phyloP scores from a whole-genome alignment of 1,140 invertebrate genomes.

The Drosophila gunungcola region DNA sequence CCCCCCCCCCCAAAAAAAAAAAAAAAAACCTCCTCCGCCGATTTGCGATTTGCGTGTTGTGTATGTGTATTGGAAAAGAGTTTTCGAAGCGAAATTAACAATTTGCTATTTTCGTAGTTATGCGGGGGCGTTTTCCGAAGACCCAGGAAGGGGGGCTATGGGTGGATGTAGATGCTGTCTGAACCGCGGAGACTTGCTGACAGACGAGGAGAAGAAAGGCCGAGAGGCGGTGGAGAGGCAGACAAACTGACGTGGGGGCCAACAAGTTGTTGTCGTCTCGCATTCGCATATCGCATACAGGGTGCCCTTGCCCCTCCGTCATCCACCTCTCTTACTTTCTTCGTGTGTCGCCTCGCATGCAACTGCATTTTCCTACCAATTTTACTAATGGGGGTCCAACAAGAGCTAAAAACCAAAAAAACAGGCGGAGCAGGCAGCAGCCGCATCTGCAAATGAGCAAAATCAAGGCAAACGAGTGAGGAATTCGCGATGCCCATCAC shows the following conservation, averaged over 20 bases:
- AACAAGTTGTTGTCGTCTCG: constrained; percentile 54
- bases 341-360: constrained; percentile 14
- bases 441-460: constrained; percentile 28
- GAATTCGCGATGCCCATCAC: constrained; percentile 1
- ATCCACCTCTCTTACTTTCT: background rate
- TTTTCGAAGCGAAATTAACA: constrained; percentile 80
- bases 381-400: constrained; percentile 17
- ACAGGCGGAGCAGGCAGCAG: background rate
- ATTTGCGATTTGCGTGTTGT: constrained; percentile 19
- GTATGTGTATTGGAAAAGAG: constrained; percentile 75
- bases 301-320: constrained; percentile 11
- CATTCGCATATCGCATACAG: constrained; percentile 18
- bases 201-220: constrained; percentile 22
- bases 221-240: background rate
- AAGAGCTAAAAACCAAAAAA: background rate
- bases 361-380: constrained; percentile 35
- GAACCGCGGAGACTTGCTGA: constrained; percentile 53
- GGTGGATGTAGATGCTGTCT: constrained; percentile 28
- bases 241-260: constrained; percentile 33
- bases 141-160: constrained; percentile 33
- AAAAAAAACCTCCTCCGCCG: background rate
- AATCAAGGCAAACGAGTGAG: constrained; percentile 10
- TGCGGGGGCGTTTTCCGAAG: constrained; percentile 59
- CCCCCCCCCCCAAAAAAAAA: too few species aligned
- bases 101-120: constrained; percentile 77